Evolutionary conservation across 2,797 vertebrate genomes (phyloP), one percentile per base, ranked within the genome.

Genomic region (Bradypus variegatus): DNA sequence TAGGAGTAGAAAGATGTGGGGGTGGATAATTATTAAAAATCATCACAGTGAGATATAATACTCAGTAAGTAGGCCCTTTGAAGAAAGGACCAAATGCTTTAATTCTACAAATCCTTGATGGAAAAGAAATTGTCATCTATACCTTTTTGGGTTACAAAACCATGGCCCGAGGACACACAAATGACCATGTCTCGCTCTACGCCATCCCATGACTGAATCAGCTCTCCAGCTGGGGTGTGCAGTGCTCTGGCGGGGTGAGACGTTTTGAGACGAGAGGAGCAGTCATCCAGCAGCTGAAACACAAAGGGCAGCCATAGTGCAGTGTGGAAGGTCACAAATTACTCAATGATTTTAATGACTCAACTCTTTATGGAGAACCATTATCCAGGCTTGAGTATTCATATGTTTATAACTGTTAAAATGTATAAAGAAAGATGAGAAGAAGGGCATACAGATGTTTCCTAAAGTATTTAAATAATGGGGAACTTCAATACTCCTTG

Each of bases 131-230:
- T 33, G 31, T 36, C 36, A 75, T 5, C 15, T 19, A 58, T 95
- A 97, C 95, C 97, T 96, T 91, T 92, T 48, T 93, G 60, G 41
- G 90, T 97, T 55, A 88, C 45, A 82, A 96, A 96, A 45, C 88
- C 77, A n/a, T 77, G 93, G 94, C 96, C 96, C 27, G 81, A 41
- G 62, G 97, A 97, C 92, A 95, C 95, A 58, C 96, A 96, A 38
- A 97, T 67, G 83, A 78, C 55, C 95, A 85, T 84, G 88, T 96
- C 86, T n/a, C 92, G 83, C 45, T 96, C 94, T 69, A 90, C 58
- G 62, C 96, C 91, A 1, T 95, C 95, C 96, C 95, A 95, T 0
- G 95, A 86, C n/a, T 95, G 55, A 53, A 92, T 45, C 18, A 19
- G 89, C 29, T 95, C 89, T 41, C 96, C 55, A 4, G 53, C 60